Evolutionary conservation across 1,140 invertebrate genomes (phyloP).

Genomic region (Contarinia nasturtii): DNA sequence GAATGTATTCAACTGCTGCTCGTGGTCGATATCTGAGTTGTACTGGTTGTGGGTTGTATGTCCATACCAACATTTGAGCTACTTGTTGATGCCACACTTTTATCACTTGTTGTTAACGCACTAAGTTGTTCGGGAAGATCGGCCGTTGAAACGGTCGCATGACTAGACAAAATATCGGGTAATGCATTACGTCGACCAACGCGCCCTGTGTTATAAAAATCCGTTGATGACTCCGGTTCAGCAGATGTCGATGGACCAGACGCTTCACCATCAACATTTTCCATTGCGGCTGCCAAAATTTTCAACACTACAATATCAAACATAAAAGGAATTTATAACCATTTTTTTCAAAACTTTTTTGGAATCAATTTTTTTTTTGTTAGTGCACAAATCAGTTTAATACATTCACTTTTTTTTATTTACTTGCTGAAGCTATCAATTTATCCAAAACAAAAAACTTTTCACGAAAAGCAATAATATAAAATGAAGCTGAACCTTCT

Average conservation of each 20-base stretch:
- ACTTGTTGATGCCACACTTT: not conserved
- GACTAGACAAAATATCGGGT: constrained; percentile 47
- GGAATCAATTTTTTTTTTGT: too few species aligned
- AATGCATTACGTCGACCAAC: constrained; percentile 62
- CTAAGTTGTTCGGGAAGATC: constrained; percentile 46
- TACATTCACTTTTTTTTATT: too few species aligned
- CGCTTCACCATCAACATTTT: not conserved
- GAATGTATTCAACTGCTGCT: too few species aligned
- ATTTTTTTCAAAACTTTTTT: too few species aligned
- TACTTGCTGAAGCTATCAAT: too few species aligned
- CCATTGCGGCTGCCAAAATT: not conserved
- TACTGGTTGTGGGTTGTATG: too few species aligned
- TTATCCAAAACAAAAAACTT: too few species aligned
- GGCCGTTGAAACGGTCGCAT: constrained; percentile 36
- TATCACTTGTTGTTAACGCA: constrained; percentile 27
- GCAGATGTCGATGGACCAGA: not conserved
- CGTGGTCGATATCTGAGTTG: too few species aligned
- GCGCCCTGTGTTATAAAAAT: constrained; percentile 57
- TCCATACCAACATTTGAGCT: not conserved
- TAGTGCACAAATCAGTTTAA: too few species aligned
- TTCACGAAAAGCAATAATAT: too few species aligned
- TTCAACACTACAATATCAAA: not conserved
- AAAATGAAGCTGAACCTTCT: too few species aligned
- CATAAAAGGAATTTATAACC: too few species aligned
- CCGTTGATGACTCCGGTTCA: constrained; percentile 19